Conservation (phyloP, 2,797 vertebrate species). For the Synaphobranchus kaupii region DNA sequence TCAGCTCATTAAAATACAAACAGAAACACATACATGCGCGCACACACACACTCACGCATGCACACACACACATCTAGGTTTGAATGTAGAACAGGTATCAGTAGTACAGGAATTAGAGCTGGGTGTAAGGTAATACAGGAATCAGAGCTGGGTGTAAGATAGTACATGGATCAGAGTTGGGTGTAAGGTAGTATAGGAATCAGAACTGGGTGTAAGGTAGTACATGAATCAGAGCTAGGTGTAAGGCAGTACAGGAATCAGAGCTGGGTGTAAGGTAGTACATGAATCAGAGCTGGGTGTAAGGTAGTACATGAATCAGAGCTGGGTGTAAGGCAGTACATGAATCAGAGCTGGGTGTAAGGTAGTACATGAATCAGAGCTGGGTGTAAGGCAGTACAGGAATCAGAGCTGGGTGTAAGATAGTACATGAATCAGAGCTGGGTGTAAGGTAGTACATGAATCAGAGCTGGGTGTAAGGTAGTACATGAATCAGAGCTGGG, state of each 20-base stretch:
- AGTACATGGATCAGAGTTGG: too few species aligned
- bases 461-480: neutral
- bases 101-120: neutral
- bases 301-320: neutral
- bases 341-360: too few species aligned
- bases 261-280: neutral
- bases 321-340: too few species aligned
- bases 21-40: neutral
- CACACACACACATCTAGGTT: neutral
- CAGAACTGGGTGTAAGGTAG: too few species aligned
- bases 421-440: neutral
- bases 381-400: neutral
- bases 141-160: too few species aligned
- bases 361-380: neutral
- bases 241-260: neutral
- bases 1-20: slow-evolving; percentile 7
- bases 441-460: neutral
- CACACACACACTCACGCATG: too few species aligned
- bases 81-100: neutral
- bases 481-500: neutral
- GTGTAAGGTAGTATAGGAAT: too few species aligned
- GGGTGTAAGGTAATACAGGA: too few species aligned
- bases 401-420: neutral
- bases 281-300: neutral
- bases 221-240: neutral